A percentile compares a stretch with the other conserved stretches of the same genome.
Evolutionary conservation across 1,140 invertebrate genomes (phyloP).

Genomic region (Rhizoglyphus robini): DNA sequence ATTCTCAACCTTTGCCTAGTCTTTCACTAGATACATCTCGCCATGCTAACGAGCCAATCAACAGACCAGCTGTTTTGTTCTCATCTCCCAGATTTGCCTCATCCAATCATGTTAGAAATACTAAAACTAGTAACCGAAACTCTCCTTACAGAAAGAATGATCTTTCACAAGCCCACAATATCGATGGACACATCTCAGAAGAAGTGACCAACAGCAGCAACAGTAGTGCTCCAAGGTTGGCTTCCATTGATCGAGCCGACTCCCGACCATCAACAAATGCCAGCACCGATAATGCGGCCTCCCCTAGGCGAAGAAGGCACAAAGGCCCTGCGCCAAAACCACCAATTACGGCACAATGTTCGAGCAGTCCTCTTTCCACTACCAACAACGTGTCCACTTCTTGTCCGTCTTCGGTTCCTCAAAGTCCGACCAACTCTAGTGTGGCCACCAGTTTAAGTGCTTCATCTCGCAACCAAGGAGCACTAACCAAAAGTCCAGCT

Average conservation of each 20-base stretch:
- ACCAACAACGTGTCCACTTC: neutral
- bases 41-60: neutral
- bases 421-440: constrained; percentile 11
- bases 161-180: neutral
- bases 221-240: constrained; percentile 11
- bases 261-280: constrained; percentile 16
- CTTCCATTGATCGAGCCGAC: constrained; percentile 9
- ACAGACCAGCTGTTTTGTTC: neutral
- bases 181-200: constrained; percentile 16
- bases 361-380: neutral
- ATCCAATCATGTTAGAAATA: too few relatives aligned
- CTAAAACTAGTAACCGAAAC: neutral
- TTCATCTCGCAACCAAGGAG: neutral
- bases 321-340: constrained; percentile 47
- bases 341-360: constrained; percentile 30
- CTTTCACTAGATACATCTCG: constrained; percentile 4
- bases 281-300: neutral
- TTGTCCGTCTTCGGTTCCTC: neutral
- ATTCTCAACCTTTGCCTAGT: constrained; percentile 2
- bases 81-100: neutral
- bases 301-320: constrained; percentile 32
- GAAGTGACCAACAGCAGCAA: constrained; percentile 16
- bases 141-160: neutral
- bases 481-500: neutral
- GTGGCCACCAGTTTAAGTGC: neutral